Conservation (phyloP, 2,797 vertebrate genomes). For the Iguana delicatissima region DNA sequence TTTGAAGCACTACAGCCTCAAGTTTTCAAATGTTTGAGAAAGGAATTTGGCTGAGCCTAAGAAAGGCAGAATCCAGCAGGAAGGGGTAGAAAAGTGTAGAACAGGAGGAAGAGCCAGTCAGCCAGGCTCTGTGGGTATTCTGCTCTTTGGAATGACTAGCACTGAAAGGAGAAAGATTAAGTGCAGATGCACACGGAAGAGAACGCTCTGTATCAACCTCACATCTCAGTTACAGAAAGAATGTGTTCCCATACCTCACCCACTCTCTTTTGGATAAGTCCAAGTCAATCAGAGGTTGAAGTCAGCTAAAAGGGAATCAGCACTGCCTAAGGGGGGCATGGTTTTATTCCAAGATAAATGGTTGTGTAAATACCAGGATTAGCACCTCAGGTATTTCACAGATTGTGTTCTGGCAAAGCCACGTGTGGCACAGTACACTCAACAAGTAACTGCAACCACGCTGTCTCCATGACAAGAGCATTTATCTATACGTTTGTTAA, state of each 20-base stretch:
- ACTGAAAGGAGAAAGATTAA: neutral
- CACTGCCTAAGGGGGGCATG: neutral
- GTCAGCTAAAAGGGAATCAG: conserved; percentile 9
- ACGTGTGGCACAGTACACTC: neutral
- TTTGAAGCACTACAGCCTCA: neutral
- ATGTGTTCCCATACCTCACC: neutral
- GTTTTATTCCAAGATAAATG: conserved; percentile 20
- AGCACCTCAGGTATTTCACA: conserved; percentile 14
- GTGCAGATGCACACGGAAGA: neutral
- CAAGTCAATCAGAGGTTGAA: conserved; percentile 18
- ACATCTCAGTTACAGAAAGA: neutral
- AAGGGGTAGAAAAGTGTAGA: neutral
- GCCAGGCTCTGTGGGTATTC: neutral
- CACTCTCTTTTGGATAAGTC: neutral
- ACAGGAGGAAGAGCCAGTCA: neutral
- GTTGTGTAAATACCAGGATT: conserved; percentile 26
- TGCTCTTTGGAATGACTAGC: neutral
- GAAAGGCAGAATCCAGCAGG: neutral
- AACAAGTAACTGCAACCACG: neutral
- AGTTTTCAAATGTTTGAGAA: neutral
- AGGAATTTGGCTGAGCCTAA: neutral
- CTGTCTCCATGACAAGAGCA: neutral
- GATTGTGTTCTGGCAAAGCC: neutral
- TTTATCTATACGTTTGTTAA: neutral
- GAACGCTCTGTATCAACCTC: neutral